phyloP scores from a whole-genome alignment of 2,113 vertebrate genomes.

The Dasyprocta punctata region DNA sequence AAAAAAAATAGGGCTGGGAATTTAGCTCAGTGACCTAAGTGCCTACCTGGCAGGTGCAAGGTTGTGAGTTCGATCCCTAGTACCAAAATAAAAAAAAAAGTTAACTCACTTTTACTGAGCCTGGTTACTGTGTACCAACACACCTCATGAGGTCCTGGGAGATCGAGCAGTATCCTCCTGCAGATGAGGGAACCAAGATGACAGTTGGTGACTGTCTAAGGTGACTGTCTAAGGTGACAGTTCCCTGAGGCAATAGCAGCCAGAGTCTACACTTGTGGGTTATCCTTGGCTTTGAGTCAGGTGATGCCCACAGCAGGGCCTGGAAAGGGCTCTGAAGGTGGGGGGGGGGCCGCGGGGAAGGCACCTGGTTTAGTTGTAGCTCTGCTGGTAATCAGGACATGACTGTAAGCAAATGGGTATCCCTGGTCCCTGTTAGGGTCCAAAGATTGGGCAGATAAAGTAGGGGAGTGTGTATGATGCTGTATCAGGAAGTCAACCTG shows the following conservation, averaged over 20 bases:
- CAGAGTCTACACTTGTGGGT: background rate
- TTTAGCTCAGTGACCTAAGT: too few relatives aligned
- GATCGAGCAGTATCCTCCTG: background rate
- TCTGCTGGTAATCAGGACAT: background rate
- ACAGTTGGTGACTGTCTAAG: background rate
- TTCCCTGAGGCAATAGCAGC: background rate
- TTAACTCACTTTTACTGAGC: background rate
- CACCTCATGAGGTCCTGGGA: background rate
- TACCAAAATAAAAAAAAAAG: too few relatives aligned
- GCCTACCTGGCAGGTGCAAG: too few relatives aligned
- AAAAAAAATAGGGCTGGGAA: too few relatives aligned
- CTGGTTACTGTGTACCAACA: fast-evolving
- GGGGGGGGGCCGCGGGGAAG: background rate
- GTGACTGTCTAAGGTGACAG: background rate
- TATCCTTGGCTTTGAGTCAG: background rate
- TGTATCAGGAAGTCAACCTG: background rate
- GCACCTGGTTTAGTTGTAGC: background rate
- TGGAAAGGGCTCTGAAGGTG: background rate
- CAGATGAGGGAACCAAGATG: background rate
- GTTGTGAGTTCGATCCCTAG: too few relatives aligned
- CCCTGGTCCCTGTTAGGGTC: background rate
- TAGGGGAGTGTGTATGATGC: background rate
- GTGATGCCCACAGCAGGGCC: background rate
- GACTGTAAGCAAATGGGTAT: background rate
- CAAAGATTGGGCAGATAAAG: background rate